Evolutionary conservation across 1,140 invertebrate species (phyloP).

Genomic region (Solenopsis invicta): DNA sequence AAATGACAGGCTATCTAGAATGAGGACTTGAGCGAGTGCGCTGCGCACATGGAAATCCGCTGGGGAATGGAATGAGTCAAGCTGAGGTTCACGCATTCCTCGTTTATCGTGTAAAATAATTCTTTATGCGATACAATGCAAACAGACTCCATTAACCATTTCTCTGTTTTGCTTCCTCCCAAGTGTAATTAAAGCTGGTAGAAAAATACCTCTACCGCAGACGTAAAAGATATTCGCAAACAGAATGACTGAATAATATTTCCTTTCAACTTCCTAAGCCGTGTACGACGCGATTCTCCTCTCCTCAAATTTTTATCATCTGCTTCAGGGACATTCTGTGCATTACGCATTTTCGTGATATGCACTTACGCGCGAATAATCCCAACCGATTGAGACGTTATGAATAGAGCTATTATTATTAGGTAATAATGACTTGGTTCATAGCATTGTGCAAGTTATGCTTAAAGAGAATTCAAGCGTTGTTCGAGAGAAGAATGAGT

Average conservation of each 20-base stretch:
- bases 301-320: not conserved
- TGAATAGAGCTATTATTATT: conserved; percentile 47
- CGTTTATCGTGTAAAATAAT: not conserved
- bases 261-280: not conserved
- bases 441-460: not conserved
- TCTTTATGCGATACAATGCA: not conserved
- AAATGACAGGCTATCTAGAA: not conserved
- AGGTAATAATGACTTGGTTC: conserved; percentile 20
- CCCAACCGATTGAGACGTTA: conserved; percentile 5
- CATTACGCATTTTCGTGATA: not conserved
- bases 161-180: not conserved
- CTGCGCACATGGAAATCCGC: not conserved
- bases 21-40: not conserved
- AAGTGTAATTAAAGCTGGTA: not conserved
- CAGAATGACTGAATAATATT: not conserved
- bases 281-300: not conserved
- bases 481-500: conserved; percentile 16
- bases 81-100: not conserved
- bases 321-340: not conserved
- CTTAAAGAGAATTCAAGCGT: conserved; percentile 26
- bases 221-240: not conserved
- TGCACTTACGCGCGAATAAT: not conserved
- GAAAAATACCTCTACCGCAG: not conserved
- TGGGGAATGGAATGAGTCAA: conserved; percentile 4
- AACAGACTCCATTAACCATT: conserved; percentile 8